Evolutionary conservation across 2,888 invertebrate species (phyloP).

Genomic region (Brachyptera risi): DNA sequence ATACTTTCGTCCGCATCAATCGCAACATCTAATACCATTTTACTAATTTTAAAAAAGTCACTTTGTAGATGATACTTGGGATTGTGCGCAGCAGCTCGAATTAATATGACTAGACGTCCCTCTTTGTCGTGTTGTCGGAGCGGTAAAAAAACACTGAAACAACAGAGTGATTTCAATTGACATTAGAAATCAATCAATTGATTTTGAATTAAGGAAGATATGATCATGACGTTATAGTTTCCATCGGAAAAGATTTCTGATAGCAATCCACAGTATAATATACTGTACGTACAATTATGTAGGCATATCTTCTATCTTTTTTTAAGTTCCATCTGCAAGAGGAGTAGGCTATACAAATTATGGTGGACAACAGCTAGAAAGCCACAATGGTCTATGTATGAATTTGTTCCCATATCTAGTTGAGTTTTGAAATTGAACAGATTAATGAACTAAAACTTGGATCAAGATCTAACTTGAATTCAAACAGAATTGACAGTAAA

Average conservation of each 20-base stretch:
- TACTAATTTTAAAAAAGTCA: conserved; percentile 58
- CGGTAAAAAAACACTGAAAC: conserved; percentile 54
- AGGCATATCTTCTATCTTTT: too few relatives aligned
- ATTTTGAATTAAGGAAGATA: too few relatives aligned
- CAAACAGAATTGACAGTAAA: too few relatives aligned
- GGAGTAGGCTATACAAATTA: too few relatives aligned
- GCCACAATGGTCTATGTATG: too few relatives aligned
- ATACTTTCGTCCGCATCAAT: conserved; percentile 50
- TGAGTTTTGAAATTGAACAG: too few relatives aligned
- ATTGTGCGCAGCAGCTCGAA: conserved; percentile 56
- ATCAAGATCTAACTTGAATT: too few relatives aligned
- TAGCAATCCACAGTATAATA: not conserved
- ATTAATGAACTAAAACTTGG: too few relatives aligned
- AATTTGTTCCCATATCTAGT: too few relatives aligned
- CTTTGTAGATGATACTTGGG: conserved; percentile 54
- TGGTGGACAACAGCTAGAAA: too few relatives aligned
- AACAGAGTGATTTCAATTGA: not conserved
- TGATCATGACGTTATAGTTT: not conserved
- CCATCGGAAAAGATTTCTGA: not conserved
- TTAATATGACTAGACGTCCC: conserved; percentile 55
- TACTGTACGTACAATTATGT: too few relatives aligned
- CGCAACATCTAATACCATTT: conserved; percentile 60
- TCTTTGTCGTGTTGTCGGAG: conserved; percentile 49
- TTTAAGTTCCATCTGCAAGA: too few relatives aligned
- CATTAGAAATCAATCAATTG: not conserved